A percentile compares a stretch with the other conserved stretches of the same genome.
Evolutionary conservation across 2,113 vertebrate genomes (phyloP).

Genomic region (Suncus etruscus): DNA sequence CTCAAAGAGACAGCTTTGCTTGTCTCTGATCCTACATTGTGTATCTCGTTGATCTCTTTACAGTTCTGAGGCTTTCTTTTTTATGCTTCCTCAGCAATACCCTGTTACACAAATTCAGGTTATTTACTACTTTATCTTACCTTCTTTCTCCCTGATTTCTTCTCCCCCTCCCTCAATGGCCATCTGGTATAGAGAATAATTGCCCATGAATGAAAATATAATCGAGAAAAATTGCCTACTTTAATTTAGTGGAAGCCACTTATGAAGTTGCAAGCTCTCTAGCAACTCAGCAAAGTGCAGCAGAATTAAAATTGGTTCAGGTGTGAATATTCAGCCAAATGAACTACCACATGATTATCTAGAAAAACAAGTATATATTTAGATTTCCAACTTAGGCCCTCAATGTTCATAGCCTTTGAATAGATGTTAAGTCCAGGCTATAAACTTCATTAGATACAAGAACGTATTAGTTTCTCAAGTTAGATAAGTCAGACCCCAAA

Average conservation of each 20-base stretch:
- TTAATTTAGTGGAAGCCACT: slow-evolving; percentile 56
- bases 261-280: slow-evolving; percentile 9
- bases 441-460: neutral
- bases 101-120: slow-evolving; percentile 52
- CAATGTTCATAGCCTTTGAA: neutral
- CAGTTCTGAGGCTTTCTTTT: neutral
- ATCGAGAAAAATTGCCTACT: slow-evolving; percentile 67
- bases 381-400: neutral
- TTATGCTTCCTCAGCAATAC: neutral
- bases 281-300: slow-evolving; percentile 30
- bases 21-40: neutral
- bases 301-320: slow-evolving; percentile 22
- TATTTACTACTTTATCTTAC: slow-evolving; percentile 39
- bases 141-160: slow-evolving; percentile 29
- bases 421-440: slow-evolving; percentile 1
- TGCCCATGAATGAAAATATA: slow-evolving; percentile 62
- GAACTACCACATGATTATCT: neutral
- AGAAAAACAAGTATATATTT: slow-evolving; percentile 28
- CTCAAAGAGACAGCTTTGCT: neutral
- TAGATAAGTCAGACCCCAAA: neutral
- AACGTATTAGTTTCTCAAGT: neutral
- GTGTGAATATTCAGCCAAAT: slow-evolving; percentile 41
- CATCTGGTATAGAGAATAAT: slow-evolving; percentile 55
- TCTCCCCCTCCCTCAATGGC: neutral
- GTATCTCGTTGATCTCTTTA: neutral